A percentile compares a stretch with the other conserved stretches of the same genome.
phyloP scores from a whole-genome alignment of 2,888 invertebrate genomes.

The Empis livida region DNA sequence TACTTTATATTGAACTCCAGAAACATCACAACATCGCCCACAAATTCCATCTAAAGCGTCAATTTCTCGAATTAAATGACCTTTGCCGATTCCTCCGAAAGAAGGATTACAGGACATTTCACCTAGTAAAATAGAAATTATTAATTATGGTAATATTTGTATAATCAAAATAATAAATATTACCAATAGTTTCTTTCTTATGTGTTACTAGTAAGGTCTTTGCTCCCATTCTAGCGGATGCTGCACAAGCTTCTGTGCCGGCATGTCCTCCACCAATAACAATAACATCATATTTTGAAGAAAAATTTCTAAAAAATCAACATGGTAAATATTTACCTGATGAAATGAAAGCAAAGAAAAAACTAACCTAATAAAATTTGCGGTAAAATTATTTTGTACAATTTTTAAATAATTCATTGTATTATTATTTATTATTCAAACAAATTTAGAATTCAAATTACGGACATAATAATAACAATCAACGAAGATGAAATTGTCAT shows the following conservation, averaged over 20 bases:
- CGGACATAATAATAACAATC: too few relatives aligned
- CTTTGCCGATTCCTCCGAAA: constrained; percentile 87
- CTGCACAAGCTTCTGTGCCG: constrained; percentile 75
- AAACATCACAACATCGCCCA: constrained; percentile 63
- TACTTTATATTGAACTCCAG: constrained; percentile 67
- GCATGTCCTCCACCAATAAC: constrained; percentile 88
- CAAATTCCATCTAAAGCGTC: constrained; percentile 83
- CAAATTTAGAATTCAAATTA: too few relatives aligned
- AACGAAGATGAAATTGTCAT: too few relatives aligned
- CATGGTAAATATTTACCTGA: too few relatives aligned
- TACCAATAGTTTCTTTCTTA: constrained; percentile 68
- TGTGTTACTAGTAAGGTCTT: constrained; percentile 71
- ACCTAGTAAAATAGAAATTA: too few relatives aligned
- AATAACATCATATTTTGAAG: constrained; percentile 49
- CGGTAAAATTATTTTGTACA: too few relatives aligned
- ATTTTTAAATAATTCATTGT: too few relatives aligned
- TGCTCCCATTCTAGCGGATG: constrained; percentile 71
- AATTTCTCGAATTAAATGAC: constrained; percentile 73
- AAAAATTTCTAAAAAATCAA: too few relatives aligned
- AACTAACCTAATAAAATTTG: too few relatives aligned
- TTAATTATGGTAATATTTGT: constrained; percentile 12
- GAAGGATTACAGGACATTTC: constrained; percentile 93
- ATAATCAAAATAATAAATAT: not conserved
- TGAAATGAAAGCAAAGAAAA: too few relatives aligned
- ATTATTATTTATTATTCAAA: too few relatives aligned